Conservation (phyloP, 2,888 invertebrate species). For the Agriopis leucophaearia region DNA sequence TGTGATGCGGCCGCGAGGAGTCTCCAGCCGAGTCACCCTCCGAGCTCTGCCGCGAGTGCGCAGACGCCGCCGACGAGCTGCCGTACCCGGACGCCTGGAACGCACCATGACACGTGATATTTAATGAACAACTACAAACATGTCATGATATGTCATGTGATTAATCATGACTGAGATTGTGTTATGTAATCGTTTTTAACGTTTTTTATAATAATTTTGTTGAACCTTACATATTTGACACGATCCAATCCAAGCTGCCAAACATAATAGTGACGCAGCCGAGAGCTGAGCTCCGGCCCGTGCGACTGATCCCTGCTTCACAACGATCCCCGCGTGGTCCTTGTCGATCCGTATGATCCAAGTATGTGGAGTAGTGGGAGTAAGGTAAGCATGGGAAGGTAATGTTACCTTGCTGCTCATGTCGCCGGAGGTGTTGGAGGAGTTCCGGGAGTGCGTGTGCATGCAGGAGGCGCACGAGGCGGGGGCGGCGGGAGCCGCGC, state of each 20-base stretch:
- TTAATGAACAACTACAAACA: no score
- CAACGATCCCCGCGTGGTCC: no score
- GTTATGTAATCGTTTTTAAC: no score
- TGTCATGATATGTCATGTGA: no score
- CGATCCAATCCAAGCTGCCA: no score
- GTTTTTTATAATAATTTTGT: no score
- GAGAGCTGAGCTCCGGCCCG: no score
- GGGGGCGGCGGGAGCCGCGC: conserved; percentile 36
- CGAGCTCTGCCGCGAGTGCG: conserved; percentile 95
- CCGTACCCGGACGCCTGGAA: conserved; percentile 96
- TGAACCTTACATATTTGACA: no score
- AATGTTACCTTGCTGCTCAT: conserved; percentile 81
- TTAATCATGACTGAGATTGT: no score
- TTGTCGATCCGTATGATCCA: not conserved
- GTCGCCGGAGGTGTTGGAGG: conserved; percentile 90
- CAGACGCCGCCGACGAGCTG: conserved; percentile 93
- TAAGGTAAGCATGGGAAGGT: not conserved
- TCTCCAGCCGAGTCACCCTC: conserved; percentile 87
- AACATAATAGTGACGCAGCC: no score
- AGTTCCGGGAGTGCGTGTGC: conserved; percentile 90
- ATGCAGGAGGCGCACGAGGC: conserved; percentile 65
- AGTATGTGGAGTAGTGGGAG: not conserved
- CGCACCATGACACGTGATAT: conserved; percentile 34
- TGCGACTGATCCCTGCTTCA: no score
- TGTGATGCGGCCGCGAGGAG: conserved; percentile 67